Base-by-base conservation (phyloP, 92 coral and sea anemone species). In the Ricordea florida region DNA sequence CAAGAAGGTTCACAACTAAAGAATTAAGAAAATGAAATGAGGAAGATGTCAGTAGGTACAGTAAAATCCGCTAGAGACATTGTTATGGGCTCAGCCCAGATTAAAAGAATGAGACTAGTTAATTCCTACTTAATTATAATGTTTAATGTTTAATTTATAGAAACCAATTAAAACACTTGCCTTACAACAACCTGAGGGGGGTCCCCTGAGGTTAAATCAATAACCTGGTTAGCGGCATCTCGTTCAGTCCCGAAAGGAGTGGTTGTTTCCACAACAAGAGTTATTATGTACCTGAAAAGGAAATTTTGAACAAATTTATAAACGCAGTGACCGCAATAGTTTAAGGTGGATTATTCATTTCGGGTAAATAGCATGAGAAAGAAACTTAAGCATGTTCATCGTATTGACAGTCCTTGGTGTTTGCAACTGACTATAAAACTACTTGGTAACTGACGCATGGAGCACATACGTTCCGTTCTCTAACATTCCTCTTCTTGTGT, bases 1-100 rank as follows among this genome's bases (percentile, higher is more conserved):
- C 98, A 93, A 49, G 79, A 71, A 48, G 43, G 84, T 16, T 15
- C 38, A 51, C 98, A 93, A 21, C 98, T 93, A 41, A 35, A 45
- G 43, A 50, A 41, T 4, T 0, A 6, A 53, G 50, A 57, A 77
- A 29, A 32, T 32, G 18, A 70, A 46, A 34, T 36, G 2, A 36
- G 14, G 5, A n/a, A 9, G 28, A 23, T 26, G 10, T 2, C 60
- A 16, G 60, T 25, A 9, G 14, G 44, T 37, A 37, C 8, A 37
- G 14, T 8, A 16, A 25, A 17, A 13, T 2, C 22, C 13, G 22
- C 29, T 4, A 1, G n/a, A 37, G 14, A 14, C 14, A 37, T 37
- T 14, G 8, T 37, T 37, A 37, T 14, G 44, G 14, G n/a, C n/a
- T n/a, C n/a, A n/a, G n/a, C n/a, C n/a, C n/a, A n/a, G n/a, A n/a